Conservation (phyloP, 2,797 vertebrate species). For the Acrossocheilus fasciatus region DNA sequence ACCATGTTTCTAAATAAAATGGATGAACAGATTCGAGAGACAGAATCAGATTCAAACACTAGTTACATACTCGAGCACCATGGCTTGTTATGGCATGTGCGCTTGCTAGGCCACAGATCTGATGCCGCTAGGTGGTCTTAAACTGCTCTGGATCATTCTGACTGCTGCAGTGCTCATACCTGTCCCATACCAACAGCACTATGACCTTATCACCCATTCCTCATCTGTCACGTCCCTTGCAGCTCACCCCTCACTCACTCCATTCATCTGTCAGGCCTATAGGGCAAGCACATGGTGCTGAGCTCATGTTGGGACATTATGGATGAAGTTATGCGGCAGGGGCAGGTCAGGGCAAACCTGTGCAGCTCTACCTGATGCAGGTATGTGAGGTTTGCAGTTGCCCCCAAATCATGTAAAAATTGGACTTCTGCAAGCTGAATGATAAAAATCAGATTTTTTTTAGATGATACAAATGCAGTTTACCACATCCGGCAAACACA, state of each 20-base stretch:
- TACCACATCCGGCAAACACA: neutral
- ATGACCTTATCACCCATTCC: conserved; percentile 11
- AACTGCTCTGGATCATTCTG: neutral
- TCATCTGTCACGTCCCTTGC: neutral
- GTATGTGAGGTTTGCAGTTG: neutral
- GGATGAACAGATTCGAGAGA: neutral
- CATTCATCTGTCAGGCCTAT: neutral
- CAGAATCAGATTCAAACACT: neutral
- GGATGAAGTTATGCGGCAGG: neutral
- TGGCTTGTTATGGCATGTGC: neutral
- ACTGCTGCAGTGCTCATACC: neutral
- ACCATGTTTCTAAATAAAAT: neutral
- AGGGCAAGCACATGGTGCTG: conserved; percentile 7
- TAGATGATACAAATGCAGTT: neutral
- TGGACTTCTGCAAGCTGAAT: neutral
- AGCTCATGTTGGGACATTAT: neutral
- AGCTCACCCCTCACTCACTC: neutral
- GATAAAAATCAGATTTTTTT: neutral
- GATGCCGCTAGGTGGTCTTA: neutral
- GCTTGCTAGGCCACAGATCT: neutral
- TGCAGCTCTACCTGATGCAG: neutral
- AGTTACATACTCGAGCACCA: neutral
- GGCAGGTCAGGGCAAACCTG: conserved; percentile 34
- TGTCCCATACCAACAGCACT: neutral
- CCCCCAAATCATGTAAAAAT: neutral